These are phyloP conservation scores for Tamandua tetradactyla DNA, from an alignment of 2,797 vertebrate genomes.

Conservation along the genomic window DNA sequence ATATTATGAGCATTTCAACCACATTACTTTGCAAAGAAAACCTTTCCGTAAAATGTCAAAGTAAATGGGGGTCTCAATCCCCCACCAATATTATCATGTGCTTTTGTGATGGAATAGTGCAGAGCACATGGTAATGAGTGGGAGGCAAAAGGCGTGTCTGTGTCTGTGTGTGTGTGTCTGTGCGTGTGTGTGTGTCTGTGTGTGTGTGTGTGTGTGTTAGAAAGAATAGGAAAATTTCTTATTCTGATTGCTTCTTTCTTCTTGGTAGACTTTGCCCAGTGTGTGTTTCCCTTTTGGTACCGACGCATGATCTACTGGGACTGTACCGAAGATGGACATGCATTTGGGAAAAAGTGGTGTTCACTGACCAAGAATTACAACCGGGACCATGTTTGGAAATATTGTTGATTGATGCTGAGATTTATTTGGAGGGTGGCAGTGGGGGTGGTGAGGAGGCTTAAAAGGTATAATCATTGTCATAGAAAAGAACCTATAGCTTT, in stretches of 20 bases:
- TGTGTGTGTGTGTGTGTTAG: no score
- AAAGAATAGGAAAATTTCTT: neutral
- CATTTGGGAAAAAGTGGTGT: slow-evolving; percentile 55
- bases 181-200: no score
- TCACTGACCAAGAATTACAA: slow-evolving; percentile 68
- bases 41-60: neutral
- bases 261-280: slow-evolving; percentile 55
- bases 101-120: neutral
- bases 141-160: neutral
- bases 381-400: slow-evolving; percentile 56
- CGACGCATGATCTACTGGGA: slow-evolving; percentile 52
- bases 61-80: no score
- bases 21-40: neutral
- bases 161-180: no score
- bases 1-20: neutral
- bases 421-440: neutral
- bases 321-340: neutral
- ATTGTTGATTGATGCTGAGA: neutral
- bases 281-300: slow-evolving; percentile 73
- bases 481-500: neutral
- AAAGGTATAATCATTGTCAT: neutral
- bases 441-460: neutral
- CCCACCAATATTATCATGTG: neutral
- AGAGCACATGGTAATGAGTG: neutral
- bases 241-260: neutral